A percentile compares a stretch with the other conserved stretches of the same genome.
phyloP scores from a whole-genome alignment of 2,113 vertebrate genomes.

The Triplophysa siluroides region DNA sequence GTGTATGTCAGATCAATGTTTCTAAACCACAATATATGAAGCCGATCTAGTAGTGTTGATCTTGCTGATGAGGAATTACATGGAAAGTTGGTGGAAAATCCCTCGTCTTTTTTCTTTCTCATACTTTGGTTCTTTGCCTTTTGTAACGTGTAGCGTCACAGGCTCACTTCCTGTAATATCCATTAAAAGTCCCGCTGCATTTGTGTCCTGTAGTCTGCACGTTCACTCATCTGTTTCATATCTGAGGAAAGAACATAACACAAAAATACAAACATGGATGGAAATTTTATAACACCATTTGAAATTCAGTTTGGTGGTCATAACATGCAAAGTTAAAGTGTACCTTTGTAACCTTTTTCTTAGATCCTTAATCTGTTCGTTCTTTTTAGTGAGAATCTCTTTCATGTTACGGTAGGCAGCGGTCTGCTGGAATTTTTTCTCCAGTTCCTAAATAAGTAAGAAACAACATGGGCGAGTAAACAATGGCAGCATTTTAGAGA shows the following conservation, averaged over 20 bases:
- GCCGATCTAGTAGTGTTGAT: background rate
- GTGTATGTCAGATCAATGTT: background rate
- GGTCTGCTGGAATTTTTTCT: conserved; percentile 97
- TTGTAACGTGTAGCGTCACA: background rate
- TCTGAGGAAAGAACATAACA: conserved; percentile 59
- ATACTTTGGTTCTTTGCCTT: conserved; percentile 20
- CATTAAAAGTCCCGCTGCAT: conserved; percentile 26
- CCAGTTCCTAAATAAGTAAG: conserved; percentile 79
- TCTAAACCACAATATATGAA: background rate
- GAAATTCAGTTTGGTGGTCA: background rate
- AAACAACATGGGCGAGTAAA: background rate
- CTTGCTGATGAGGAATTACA: background rate
- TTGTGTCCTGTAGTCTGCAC: background rate
- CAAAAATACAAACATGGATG: background rate
- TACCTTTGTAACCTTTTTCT: conserved; percentile 86
- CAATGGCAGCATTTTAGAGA: too few relatives aligned
- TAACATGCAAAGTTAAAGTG: background rate
- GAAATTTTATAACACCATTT: background rate
- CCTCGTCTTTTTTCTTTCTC: background rate
- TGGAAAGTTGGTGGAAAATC: background rate
- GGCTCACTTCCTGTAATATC: background rate
- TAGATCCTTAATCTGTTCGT: conserved; percentile 93
- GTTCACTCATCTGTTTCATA: conserved; percentile 78
- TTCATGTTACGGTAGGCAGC: conserved; percentile 96
- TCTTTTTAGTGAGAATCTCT: conserved; percentile 94